Evolutionary conservation across 2,888 invertebrate genomes (phyloP), one percentile per base, ranked within the genome.

Genomic region (Microctonus hyperodae): DNA sequence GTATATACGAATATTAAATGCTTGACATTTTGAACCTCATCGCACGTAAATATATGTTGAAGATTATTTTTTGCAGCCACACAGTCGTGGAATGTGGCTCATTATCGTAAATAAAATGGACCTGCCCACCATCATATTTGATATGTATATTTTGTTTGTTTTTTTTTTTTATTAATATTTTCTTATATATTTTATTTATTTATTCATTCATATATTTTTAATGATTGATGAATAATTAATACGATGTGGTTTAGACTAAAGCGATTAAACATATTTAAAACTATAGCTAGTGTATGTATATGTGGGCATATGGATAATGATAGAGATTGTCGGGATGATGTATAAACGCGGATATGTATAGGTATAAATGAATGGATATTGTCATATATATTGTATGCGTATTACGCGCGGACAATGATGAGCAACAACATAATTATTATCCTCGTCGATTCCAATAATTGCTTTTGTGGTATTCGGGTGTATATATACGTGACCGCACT

Each of bases 341-440:
- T n/a, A n/a, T n/a, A n/a, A n/a, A n/a, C n/a, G n/a, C n/a, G 28
- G 28, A 7, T 28, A 7, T 28, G 28, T 28, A 7, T 28, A 7
- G 3, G 28, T 28, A 7, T 28, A 7, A 28, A 28, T 28, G 28
- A 28, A 7, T 61, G 22, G 23, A 37, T 51, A 40, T 51, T 16
- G 20, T 25, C 28, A 33, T 64, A 28, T 57, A 31, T 59, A 25
- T 55, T 50, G 64, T 55, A 25, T 64, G 55, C 63, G 23, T 44
- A 25, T 35, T 37, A 20, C 37, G 23, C 28, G 22, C 13, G 22
- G 37, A 53, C 33, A 40, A 70, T 72, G 73, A 72, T 72, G 72
- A 73, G 72, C 72, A 63, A 69, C 73, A 69, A 69, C 72, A 70
- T 72, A 72, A 73, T 73, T 70, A 73, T 72, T 72, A 72, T 67